Evolutionary conservation across 92 coral and sea anemone species (phyloP), one percentile per base, ranked within the genome.

Genomic region (Siderastrea radians): DNA sequence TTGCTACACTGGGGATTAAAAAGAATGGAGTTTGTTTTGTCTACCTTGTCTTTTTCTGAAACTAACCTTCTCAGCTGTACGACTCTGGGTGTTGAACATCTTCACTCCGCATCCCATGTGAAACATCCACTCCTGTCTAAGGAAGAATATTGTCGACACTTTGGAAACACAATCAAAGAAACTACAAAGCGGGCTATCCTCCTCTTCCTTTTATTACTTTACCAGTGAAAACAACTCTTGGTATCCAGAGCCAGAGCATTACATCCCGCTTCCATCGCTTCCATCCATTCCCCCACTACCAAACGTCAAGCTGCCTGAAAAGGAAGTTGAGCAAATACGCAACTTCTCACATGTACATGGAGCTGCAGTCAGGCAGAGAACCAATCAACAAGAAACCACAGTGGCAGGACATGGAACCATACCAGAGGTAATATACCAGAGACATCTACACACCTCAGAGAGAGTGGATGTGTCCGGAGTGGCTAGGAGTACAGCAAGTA

Each of bases 31-130:
- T 71, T 69, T 47, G 51, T 72, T 57, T 65, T 90, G 78, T 52
- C 62, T 16, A 48, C 50, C 7, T 80, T 66, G 63, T 50, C 44
- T 65, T 90, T 55, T 68, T 4, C 43, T 49, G 77, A 75, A 43
- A 67, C 92, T 7, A 83, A 84, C 64, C 77, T 84, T 45, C 78
- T 84, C 68, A 84, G 90, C 86, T 90, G 93, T 66, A 84, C 70
- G 86, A 90, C 93, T 19, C 52, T 90, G 79, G 90, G 78, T 90
- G 89, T 84, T 49, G 86, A 90, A 70, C 77, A 90, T 68, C 68
- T 75, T 7, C 93, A 90, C 68, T 70, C 93, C 44, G 68, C 87
- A 47, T 19, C 19, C 47, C 85, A 89, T n/a, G 77, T 83, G 49
- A 89, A 83, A 58, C 88, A 89, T n/a, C 77, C 88, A 49, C 63